phyloP scores from a whole-genome alignment of 2,113 vertebrate genomes.

The Rattus rattus region DNA sequence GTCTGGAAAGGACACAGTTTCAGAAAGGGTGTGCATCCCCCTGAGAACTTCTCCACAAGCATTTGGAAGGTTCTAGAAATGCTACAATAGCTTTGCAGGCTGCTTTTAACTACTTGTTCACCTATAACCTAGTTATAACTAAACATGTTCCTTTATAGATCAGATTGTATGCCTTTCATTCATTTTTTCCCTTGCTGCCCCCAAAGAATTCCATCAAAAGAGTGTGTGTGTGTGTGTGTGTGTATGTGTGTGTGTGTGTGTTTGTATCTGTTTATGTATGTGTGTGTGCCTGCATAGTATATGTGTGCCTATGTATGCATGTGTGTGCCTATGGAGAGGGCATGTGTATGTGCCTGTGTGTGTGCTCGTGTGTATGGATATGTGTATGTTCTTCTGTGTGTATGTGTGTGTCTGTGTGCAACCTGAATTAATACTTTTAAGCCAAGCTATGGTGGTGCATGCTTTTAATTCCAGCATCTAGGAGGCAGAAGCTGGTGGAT shows the following conservation, averaged over 20 bases:
- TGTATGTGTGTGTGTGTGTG: background rate
- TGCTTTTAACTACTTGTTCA: background rate
- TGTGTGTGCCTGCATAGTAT: too few relatives aligned
- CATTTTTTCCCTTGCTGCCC: background rate
- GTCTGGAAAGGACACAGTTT: background rate
- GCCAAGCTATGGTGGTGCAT: background rate
- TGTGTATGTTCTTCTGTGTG: too few relatives aligned
- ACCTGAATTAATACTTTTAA: constrained; percentile 14
- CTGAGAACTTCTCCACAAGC: background rate
- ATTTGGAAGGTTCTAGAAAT: constrained; percentile 1
- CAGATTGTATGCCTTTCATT: constrained; percentile 3
- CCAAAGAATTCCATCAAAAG: constrained; percentile 38
- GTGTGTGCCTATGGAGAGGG: background rate
- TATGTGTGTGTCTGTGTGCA: background rate
- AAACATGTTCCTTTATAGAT: constrained; percentile 34
- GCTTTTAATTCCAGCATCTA: background rate
- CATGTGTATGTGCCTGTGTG: background rate
- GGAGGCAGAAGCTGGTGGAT: background rate
- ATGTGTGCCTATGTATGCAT: background rate
- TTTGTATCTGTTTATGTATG: too few relatives aligned
- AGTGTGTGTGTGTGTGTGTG: background rate
- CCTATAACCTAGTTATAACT: background rate
- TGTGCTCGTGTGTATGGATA: too few relatives aligned
- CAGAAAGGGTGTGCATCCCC: background rate
- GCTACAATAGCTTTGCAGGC: background rate